These are phyloP conservation scores for Pluvianellus socialis DNA, from an alignment of 2,113 vertebrate genomes.

Conservation along the genomic window DNA sequence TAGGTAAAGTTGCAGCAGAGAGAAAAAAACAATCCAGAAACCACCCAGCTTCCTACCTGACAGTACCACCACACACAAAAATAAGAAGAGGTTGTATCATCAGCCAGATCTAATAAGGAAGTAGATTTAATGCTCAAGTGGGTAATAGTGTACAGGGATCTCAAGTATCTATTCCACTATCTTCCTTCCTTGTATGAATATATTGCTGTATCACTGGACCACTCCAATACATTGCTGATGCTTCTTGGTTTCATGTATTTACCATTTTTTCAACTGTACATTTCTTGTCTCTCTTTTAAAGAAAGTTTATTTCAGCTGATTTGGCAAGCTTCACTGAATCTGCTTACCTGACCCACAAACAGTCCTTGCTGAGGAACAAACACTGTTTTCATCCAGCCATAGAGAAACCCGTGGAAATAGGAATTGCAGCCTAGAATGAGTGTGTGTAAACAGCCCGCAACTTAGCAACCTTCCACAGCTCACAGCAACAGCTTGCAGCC, in stretches of 20 bases:
- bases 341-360: neutral
- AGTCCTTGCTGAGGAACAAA: neutral
- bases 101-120: neutral
- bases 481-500: slow-evolving; percentile 16
- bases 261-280: neutral
- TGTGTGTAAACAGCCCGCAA: neutral
- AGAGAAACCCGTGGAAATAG: neutral
- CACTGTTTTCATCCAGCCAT: neutral
- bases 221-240: neutral
- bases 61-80: neutral
- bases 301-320: neutral
- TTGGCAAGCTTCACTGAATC: neutral
- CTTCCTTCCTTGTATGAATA: neutral
- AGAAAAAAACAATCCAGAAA: neutral
- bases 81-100: neutral
- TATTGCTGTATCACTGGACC: neutral
- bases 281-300: neutral
- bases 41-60: neutral
- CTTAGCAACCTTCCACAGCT: slow-evolving; percentile 37
- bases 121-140: neutral
- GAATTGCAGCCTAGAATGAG: neutral
- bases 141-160: neutral
- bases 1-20: neutral
- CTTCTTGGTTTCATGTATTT: neutral
- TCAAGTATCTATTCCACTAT: neutral